phyloP scores from a whole-genome alignment of 1,140 invertebrate genomes.

The Acyrthosiphon pisum region DNA sequence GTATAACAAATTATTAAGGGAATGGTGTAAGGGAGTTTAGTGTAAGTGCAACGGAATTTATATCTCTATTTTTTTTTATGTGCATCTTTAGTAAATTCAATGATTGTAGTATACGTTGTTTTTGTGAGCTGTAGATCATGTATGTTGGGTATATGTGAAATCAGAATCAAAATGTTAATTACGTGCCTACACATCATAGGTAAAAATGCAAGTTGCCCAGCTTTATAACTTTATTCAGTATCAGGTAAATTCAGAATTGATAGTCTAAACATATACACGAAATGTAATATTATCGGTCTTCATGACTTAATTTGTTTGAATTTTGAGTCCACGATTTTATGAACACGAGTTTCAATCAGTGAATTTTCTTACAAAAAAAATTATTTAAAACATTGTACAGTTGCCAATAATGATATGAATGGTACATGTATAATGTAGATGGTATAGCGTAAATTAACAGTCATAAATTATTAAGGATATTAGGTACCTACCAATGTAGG shows the following conservation, averaged over 20 bases:
- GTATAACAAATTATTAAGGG: too few species aligned
- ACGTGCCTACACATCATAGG: too few species aligned
- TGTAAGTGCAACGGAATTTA: too few species aligned
- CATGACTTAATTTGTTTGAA: not conserved
- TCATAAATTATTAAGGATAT: not conserved
- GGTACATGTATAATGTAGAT: not conserved
- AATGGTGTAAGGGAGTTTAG: not conserved
- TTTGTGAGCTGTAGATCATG: not conserved
- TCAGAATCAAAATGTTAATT: not conserved
- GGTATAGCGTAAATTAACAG: not conserved
- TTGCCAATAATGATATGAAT: not conserved
- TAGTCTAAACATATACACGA: too few species aligned
- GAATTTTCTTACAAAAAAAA: not conserved
- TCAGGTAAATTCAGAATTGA: accelerated
- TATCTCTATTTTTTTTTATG: not conserved
- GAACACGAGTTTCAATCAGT: not conserved
- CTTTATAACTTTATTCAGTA: not conserved
- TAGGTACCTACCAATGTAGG: not conserved
- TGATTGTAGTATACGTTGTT: not conserved
- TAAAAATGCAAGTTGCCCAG: not conserved
- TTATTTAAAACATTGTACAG: not conserved
- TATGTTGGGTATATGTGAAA: not conserved
- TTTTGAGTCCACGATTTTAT: not conserved
- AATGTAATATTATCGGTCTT: not conserved
- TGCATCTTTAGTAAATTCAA: not conserved